A percentile compares a stretch with the other conserved stretches of the same genome.
Evolutionary conservation across 92 coral and sea anemone genomes (phyloP).

Genomic region (Actinernus sp.): DNA sequence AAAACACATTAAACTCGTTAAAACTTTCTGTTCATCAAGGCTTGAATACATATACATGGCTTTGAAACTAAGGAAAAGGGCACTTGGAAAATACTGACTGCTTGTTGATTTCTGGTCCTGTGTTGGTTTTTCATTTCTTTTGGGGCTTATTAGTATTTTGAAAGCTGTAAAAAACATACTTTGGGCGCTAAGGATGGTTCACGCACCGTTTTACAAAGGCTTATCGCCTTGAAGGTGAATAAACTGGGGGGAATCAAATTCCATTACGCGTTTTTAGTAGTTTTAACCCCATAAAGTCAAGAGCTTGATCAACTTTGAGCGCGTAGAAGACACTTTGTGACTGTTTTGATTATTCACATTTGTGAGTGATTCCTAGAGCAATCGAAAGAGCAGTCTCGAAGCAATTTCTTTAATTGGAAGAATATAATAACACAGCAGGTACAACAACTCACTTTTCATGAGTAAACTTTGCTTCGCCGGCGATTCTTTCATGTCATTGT

Average conservation of each 20-base stretch:
- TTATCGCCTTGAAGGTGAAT: no score
- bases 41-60: not conserved
- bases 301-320: no score
- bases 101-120: conserved; percentile 10
- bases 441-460: not conserved
- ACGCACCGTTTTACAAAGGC: no score
- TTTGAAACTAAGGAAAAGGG: conserved; percentile 33
- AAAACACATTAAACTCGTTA: not conserved
- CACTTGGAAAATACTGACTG: conserved; percentile 8
- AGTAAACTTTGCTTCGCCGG: conserved; percentile 27
- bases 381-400: no score
- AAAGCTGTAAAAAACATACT: not conserved
- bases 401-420: conserved; percentile 12
- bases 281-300: no score
- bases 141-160: not conserved
- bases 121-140: conserved; percentile 4
- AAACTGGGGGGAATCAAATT: no score
- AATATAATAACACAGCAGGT: not conserved
- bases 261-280: no score
- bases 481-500: conserved; percentile 13
- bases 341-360: no score
- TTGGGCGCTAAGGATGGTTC: not conserved
- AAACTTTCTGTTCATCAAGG: not conserved
- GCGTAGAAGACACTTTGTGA: no score
- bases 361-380: no score